A percentile compares a stretch with the other conserved stretches of the same genome.
Conservation (phyloP, 2,113 vertebrate genomes). For the Numenius arquata region DNA sequence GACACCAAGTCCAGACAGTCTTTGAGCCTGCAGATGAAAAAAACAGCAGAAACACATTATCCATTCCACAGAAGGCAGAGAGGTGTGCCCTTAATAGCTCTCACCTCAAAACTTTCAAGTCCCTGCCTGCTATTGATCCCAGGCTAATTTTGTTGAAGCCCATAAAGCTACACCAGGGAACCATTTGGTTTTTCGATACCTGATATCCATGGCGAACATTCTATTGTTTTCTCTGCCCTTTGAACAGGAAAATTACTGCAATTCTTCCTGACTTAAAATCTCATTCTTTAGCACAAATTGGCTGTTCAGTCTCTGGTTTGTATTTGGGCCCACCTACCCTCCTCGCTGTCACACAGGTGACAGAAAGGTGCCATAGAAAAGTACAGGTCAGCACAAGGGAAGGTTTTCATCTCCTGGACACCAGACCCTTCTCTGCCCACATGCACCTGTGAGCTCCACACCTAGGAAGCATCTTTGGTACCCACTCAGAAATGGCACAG, state of each 20-base stretch:
- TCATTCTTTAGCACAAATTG: neutral
- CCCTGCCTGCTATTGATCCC: neutral
- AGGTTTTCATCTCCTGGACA: neutral
- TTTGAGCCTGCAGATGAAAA: neutral
- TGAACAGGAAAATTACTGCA: neutral
- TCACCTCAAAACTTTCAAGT: neutral
- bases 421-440: neutral
- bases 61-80: neutral
- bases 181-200: neutral
- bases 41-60: neutral
- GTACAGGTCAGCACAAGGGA: neutral
- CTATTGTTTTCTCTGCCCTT: neutral
- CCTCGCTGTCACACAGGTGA: neutral
- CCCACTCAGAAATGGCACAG: neutral
- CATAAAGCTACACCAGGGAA: neutral
- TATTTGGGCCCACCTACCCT: neutral
- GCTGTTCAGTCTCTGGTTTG: neutral
- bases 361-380: neutral
- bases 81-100: neutral
- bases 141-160: neutral
- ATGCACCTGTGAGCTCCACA: neutral
- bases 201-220: neutral
- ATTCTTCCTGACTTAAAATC: neutral
- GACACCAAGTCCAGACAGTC: neutral
- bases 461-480: accelerated